phyloP scores from a whole-genome alignment of 2,888 invertebrate genomes.

The Agelastica alni region DNA sequence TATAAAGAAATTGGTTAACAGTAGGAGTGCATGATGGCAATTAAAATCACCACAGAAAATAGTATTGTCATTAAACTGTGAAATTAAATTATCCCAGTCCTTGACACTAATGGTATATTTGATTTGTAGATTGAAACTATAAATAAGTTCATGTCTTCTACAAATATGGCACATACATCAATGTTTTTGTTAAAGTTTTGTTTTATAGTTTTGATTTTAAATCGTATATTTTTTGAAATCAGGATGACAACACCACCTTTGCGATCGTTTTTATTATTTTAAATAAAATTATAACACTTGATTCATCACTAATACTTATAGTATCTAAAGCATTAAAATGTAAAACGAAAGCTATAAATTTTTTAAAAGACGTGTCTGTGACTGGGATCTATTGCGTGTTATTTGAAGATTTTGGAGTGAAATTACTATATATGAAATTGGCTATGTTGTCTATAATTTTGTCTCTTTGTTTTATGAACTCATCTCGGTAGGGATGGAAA shows the following conservation, averaged over 20 bases:
- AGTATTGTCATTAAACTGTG: too few relatives aligned
- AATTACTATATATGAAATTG: constrained; percentile 8
- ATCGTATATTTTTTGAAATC: too few relatives aligned
- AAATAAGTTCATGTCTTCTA: not conserved
- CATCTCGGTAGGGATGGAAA: not conserved
- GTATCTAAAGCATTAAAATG: constrained; percentile 2
- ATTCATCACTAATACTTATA: constrained; percentile 6
- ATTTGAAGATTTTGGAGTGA: not conserved
- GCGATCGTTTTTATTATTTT: constrained; percentile 9
- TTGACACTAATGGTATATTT: too few relatives aligned
- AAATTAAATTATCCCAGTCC: too few relatives aligned
- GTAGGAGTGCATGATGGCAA: not conserved
- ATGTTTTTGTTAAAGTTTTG: not conserved
- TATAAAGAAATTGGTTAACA: not conserved
- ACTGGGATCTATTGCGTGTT: not conserved
- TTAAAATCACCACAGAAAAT: not conserved
- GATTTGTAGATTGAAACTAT: too few relatives aligned
- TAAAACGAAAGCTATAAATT: constrained; percentile 1
- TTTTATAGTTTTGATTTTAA: constrained; percentile 1
- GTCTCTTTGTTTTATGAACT: not conserved
- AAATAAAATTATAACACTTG: not conserved
- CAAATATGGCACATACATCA: not conserved
- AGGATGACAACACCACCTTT: constrained; percentile 3
- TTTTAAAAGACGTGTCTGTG: not conserved
- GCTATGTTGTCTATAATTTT: not conserved